Evolutionary conservation across 2,113 vertebrate species (phyloP).

Genomic region (Uria aalge): DNA sequence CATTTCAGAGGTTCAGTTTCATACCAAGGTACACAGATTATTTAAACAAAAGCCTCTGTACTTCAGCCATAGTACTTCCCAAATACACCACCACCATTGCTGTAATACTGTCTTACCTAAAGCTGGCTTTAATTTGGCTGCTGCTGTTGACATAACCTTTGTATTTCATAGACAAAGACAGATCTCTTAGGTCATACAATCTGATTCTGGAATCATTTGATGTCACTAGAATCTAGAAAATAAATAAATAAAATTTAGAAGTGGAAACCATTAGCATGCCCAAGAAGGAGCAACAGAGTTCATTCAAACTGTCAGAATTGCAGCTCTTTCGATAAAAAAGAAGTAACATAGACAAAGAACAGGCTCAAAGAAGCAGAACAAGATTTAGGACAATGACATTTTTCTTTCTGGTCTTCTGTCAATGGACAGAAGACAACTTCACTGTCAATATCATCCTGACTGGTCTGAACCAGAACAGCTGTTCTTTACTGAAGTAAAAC

Average conservation of each 20-base stretch:
- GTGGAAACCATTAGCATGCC: neutral
- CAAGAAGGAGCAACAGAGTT: neutral
- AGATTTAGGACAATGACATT: neutral
- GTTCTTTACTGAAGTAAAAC: neutral
- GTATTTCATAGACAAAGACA: constrained; percentile 98
- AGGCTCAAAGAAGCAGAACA: neutral
- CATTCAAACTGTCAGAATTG: neutral
- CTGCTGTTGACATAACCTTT: constrained; percentile 98
- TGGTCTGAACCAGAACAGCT: neutral
- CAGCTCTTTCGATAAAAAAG: neutral
- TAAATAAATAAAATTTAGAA: neutral
- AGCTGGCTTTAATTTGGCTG: constrained; percentile 99
- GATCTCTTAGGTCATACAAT: constrained; percentile 94
- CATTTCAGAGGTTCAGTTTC: neutral
- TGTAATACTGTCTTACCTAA: constrained; percentile 81
- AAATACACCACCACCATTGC: neutral
- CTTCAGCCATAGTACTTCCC: neutral
- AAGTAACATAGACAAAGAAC: neutral
- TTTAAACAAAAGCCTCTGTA: neutral
- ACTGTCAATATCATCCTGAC: neutral
- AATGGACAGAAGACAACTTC: neutral
- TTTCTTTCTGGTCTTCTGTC: neutral
- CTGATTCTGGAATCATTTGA: constrained; percentile 97
- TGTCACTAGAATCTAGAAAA: constrained; percentile 91
- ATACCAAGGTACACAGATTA: neutral